These are phyloP conservation scores for Leptothorax acervorum DNA, from an alignment of 2,888 invertebrate species.

Conservation along the genomic window DNA sequence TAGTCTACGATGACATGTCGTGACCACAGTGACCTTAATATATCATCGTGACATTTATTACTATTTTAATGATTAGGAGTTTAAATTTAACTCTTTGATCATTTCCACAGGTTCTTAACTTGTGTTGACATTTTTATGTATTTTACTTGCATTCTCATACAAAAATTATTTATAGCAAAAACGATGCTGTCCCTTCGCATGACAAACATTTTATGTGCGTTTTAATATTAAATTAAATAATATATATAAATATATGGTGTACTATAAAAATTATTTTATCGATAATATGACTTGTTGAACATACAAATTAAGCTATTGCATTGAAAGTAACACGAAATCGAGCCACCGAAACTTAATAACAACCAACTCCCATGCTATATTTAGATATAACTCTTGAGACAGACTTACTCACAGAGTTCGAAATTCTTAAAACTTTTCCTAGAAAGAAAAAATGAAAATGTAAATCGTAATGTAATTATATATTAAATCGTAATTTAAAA, in stretches of 20 bases:
- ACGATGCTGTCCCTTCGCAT: neutral
- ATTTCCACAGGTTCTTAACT: neutral
- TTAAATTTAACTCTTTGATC: slow-evolving; percentile 11
- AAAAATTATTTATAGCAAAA: neutral
- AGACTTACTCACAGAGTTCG: neutral
- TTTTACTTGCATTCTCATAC: neutral
- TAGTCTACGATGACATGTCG: neutral
- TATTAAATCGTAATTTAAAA: neutral
- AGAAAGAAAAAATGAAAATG: neutral
- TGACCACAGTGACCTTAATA: slow-evolving; percentile 9
- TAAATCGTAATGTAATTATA: neutral
- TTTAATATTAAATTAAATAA: neutral
- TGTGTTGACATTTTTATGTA: neutral
- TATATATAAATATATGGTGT: neutral
- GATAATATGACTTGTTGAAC: neutral
- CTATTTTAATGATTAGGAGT: slow-evolving; percentile 24
- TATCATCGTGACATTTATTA: slow-evolving; percentile 18
- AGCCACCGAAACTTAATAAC: neutral
- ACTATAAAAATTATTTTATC: neutral
- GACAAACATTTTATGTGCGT: neutral
- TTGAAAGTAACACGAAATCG: neutral
- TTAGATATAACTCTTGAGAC: neutral
- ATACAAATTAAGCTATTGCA: neutral
- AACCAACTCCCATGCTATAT: neutral
- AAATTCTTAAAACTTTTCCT: neutral